A percentile compares a stretch with the other conserved stretches of the same genome.
phyloP scores from a whole-genome alignment of 1,140 invertebrate species.

The Danaus plexippus region DNA sequence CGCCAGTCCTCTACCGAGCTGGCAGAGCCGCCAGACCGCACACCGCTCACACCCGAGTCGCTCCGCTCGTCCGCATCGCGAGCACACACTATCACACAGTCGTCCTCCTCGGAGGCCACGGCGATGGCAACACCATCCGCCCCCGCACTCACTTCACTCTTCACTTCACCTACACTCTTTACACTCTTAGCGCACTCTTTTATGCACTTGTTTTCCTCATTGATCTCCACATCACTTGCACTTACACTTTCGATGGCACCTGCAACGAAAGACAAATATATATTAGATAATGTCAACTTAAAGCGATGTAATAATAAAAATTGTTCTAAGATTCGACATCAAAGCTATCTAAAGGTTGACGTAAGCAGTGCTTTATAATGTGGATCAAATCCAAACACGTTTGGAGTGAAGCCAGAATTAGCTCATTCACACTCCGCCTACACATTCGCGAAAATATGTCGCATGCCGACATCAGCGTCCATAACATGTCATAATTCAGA shows the following conservation, averaged over 20 bases:
- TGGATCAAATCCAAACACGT: slow-evolving; percentile 33
- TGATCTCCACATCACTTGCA: slow-evolving; percentile 57
- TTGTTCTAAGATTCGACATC: slow-evolving; percentile 20
- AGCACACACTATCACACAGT: slow-evolving; percentile 73
- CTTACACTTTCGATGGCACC: slow-evolving; percentile 54
- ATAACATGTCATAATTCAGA: slow-evolving; percentile 9
- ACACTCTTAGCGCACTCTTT: slow-evolving; percentile 47
- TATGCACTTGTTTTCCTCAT: slow-evolving; percentile 57
- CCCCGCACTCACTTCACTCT: slow-evolving; percentile 63
- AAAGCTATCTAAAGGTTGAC: slow-evolving; percentile 36
- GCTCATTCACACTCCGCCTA: slow-evolving; percentile 64
- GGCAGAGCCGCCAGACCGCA: slow-evolving; percentile 75
- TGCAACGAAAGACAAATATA: slow-evolving; percentile 43
- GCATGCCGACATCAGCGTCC: slow-evolving; percentile 11
- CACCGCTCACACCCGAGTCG: slow-evolving; percentile 78
- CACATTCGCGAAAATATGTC: slow-evolving; percentile 41
- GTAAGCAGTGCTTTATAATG: slow-evolving; percentile 27
- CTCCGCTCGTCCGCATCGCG: slow-evolving; percentile 71
- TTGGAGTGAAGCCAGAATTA: slow-evolving; percentile 55
- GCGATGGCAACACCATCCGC: slow-evolving; percentile 66
- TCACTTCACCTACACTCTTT: slow-evolving; percentile 56
- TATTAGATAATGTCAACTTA: neutral
- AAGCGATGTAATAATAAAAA: slow-evolving; percentile 4
- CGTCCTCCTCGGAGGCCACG: slow-evolving; percentile 73
- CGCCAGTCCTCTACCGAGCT: slow-evolving; percentile 81